Conservation (phyloP, 2,797 vertebrate genomes). For the Cynopterus sphinx region DNA sequence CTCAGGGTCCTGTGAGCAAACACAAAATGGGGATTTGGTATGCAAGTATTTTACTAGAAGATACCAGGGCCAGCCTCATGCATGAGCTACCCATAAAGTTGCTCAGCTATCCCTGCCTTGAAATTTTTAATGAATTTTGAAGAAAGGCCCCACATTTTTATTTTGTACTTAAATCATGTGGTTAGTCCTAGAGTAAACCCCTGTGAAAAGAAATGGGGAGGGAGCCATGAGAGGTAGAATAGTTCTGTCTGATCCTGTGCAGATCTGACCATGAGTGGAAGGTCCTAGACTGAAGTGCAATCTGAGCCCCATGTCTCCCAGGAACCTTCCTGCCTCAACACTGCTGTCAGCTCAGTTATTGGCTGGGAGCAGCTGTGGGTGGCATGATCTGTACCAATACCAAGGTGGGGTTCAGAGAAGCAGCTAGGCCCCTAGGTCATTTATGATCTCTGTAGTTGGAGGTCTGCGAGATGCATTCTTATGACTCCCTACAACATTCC, state of each 20-base stretch:
- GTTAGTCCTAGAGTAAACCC: neutral
- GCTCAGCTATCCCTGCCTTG: neutral
- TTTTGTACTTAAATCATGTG: neutral
- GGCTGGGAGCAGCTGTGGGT: neutral
- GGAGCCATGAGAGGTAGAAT: neutral
- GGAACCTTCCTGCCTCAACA: neutral
- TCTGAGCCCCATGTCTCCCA: neutral
- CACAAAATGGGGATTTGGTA: neutral
- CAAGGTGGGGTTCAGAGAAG: neutral
- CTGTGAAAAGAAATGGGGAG: neutral
- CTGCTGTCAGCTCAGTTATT: neutral
- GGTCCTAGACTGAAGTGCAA: neutral
- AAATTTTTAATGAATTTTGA: conserved; percentile 27
- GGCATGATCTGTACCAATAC: neutral
- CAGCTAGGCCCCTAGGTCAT: neutral
- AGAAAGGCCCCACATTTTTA: neutral
- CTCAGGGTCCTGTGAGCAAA: neutral
- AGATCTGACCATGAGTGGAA: neutral
- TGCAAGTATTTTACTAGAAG: neutral
- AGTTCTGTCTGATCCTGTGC: neutral
- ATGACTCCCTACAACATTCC: no score
- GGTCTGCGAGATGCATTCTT: neutral
- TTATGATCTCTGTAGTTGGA: neutral
- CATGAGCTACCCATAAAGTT: neutral
- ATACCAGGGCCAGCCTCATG: neutral